A percentile compares a stretch with the other conserved stretches of the same genome.
These are phyloP conservation scores for Blera fallax DNA, from an alignment of 2,888 invertebrate genomes.

Conservation along the genomic window DNA sequence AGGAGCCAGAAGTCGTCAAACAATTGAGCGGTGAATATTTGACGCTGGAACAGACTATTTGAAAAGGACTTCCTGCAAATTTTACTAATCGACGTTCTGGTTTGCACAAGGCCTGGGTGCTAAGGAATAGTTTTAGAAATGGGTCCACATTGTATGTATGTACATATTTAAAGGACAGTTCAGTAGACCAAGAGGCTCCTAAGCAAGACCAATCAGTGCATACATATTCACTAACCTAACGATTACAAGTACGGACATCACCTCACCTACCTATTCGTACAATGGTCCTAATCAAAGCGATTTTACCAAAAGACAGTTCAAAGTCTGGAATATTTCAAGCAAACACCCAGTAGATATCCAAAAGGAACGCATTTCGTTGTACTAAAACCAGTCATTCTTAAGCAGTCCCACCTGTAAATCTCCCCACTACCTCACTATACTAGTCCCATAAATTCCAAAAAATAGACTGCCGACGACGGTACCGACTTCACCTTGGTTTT, in stretches of 20 bases:
- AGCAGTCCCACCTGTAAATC: not conserved
- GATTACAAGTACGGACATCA: not conserved
- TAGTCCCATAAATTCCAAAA: conserved; percentile 6
- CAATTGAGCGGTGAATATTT: too few relatives aligned
- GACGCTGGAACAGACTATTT: too few relatives aligned
- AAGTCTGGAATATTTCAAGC: not conserved
- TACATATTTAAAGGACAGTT: too few relatives aligned
- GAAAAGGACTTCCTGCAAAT: too few relatives aligned
- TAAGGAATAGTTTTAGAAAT: too few relatives aligned
- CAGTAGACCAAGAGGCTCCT: too few relatives aligned
- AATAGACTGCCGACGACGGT: conserved; percentile 4
- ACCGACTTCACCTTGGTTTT: not conserved
- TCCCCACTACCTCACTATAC: not conserved
- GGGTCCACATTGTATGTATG: too few relatives aligned
- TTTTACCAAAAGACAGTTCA: not conserved
- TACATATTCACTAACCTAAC: too few relatives aligned
- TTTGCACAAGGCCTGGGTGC: too few relatives aligned
- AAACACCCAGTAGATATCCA: not conserved
- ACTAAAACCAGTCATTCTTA: not conserved
- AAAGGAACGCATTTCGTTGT: not conserved
- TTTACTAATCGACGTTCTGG: too few relatives aligned
- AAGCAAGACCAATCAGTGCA: too few relatives aligned
- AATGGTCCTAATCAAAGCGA: not conserved
- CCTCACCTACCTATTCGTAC: not conserved
- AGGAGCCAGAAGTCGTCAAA: too few relatives aligned